Percentiles rank a stretch among this genome's conserved stretches.
Evolutionary conservation across 2,888 invertebrate genomes (phyloP).

Genomic region (Lingula anatina): DNA sequence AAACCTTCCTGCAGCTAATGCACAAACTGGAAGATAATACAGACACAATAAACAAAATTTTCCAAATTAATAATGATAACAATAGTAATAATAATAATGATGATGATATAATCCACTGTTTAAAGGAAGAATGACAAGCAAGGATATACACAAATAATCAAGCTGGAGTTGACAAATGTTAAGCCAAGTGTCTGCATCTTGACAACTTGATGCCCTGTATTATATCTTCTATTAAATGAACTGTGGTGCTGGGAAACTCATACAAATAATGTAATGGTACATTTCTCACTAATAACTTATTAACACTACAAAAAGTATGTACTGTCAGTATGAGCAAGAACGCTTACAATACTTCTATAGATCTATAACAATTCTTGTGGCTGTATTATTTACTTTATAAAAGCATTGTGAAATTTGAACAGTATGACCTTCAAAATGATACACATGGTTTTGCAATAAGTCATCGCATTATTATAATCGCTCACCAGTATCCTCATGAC

Average conservation of each 20-base stretch:
- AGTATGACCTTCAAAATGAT: too few relatives aligned
- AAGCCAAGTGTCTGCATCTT: not conserved
- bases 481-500: constrained; percentile 70
- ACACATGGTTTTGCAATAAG: too few relatives aligned
- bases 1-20: constrained; percentile 52
- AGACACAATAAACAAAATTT: not conserved
- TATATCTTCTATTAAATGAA: too few relatives aligned
- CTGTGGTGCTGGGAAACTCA: too few relatives aligned
- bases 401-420: too few relatives aligned
- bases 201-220: not conserved
- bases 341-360: too few relatives aligned
- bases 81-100: constrained; percentile 4
- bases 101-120: not conserved
- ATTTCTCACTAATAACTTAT: too few relatives aligned
- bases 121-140: constrained; percentile 4
- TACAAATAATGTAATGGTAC: too few relatives aligned
- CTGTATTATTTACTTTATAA: too few relatives aligned
- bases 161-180: not conserved
- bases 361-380: too few relatives aligned
- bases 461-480: not conserved
- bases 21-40: constrained; percentile 51
- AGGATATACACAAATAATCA: not conserved
- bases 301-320: too few relatives aligned
- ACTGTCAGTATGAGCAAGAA: too few relatives aligned
- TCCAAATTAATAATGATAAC: constrained; percentile 1